Conservation (phyloP, 2,113 vertebrate genomes). For the Spilogale gracilis region DNA sequence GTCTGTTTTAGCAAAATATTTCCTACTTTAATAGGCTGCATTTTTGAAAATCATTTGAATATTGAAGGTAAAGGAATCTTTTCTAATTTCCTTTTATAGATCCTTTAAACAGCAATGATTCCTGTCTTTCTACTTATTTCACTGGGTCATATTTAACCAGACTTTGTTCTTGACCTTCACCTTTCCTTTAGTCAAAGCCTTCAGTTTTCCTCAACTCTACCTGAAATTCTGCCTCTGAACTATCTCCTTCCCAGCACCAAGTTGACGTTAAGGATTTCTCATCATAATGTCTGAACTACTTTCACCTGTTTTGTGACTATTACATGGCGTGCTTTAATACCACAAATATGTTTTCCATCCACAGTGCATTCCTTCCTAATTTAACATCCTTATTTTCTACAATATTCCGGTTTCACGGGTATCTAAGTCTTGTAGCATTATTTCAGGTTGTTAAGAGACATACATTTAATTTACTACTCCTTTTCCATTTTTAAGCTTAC, state of each 20-base stretch:
- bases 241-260: not conserved
- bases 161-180: not conserved
- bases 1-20: not conserved
- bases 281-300: not conserved
- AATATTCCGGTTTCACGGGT: not conserved
- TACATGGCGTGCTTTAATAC: not conserved
- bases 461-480: not conserved
- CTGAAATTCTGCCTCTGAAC: not conserved
- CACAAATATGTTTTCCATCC: not conserved
- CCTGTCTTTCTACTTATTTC: not conserved
- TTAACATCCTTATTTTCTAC: not conserved
- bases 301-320: not conserved
- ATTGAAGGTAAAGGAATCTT: not conserved
- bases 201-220: not conserved
- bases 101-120: not conserved
- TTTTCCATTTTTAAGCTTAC: not conserved
- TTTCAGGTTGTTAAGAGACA: not conserved
- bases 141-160: not conserved
- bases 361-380: not conserved
- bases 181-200: not conserved
- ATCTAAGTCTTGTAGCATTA: not conserved
- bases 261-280: not conserved
- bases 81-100: not conserved
- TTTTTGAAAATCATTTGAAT: not conserved
- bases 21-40: not conserved